These are phyloP conservation scores for Macquaria ambigua DNA, from an alignment of 2,113 vertebrate species.

Conservation along the genomic window DNA sequence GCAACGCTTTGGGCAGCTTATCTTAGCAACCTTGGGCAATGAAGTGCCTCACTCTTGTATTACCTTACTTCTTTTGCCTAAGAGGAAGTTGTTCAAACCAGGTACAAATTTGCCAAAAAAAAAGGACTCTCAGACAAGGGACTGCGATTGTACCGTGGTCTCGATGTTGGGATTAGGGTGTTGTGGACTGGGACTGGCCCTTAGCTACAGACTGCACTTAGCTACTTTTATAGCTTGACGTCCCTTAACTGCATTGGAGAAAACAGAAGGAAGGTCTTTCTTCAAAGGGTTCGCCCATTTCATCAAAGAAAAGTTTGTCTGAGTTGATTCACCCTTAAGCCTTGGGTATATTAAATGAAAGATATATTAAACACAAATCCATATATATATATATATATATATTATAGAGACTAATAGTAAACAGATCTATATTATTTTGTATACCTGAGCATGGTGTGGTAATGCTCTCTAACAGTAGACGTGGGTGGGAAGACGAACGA, in stretches of 20 bases:
- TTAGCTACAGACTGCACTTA: slow-evolving; percentile 70
- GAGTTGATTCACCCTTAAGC: slow-evolving; percentile 78
- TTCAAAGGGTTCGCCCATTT: slow-evolving; percentile 58
- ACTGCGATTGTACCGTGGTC: slow-evolving; percentile 24
- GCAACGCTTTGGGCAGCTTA: slow-evolving; percentile 45
- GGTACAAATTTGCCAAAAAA: slow-evolving; percentile 46
- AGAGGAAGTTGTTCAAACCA: neutral
- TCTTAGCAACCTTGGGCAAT: slow-evolving; percentile 35
- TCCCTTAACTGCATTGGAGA: slow-evolving; percentile 75
- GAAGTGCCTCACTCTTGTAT: slow-evolving; percentile 50
- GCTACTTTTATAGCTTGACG: slow-evolving; percentile 71
- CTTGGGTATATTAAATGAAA: slow-evolving; percentile 72
- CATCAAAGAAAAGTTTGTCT: slow-evolving; percentile 65
- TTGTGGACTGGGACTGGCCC: slow-evolving; percentile 61
- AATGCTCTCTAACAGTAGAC: slow-evolving; percentile 76
- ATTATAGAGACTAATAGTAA: too few species aligned
- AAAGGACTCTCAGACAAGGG: slow-evolving; percentile 5
- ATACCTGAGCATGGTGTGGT: slow-evolving; percentile 84
- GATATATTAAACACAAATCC: slow-evolving; percentile 70
- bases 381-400: slow-evolving; percentile 42
- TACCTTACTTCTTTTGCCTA: slow-evolving; percentile 9
- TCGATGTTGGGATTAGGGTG: slow-evolving; percentile 16
- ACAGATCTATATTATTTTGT: slow-evolving; percentile 73
- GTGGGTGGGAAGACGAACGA: slow-evolving; percentile 72
- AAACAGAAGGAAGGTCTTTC: slow-evolving; percentile 61